Evolutionary conservation across 2,113 vertebrate genomes (phyloP).

Genomic region (Oriolus oriolus): DNA sequence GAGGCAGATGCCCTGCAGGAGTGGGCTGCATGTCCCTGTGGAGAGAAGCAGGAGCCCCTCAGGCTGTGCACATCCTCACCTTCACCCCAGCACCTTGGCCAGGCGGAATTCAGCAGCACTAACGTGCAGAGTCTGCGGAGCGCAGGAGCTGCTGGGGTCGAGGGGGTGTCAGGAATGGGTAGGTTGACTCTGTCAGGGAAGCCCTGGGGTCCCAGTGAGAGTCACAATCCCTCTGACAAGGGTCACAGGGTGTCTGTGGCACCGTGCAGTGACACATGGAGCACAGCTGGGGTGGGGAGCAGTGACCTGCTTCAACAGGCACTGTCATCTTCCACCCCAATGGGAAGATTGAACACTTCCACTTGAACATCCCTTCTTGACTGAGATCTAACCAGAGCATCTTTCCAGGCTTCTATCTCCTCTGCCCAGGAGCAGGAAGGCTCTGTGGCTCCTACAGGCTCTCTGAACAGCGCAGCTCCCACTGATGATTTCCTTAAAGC

Average conservation of each 20-base stretch:
- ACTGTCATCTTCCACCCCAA: not conserved
- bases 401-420: not conserved
- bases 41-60: not conserved
- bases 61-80: not conserved
- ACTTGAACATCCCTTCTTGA: not conserved
- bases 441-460: not conserved
- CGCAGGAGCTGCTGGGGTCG: not conserved
- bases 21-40: not conserved
- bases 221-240: not conserved
- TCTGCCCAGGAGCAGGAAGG: not conserved
- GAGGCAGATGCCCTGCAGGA: not conserved
- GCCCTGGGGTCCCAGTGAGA: not conserved
- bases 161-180: not conserved
- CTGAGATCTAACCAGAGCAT: not conserved
- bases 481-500: not conserved
- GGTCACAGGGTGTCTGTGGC: not conserved
- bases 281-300: not conserved
- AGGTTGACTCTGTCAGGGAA: not conserved
- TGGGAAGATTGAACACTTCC: too few relatives aligned
- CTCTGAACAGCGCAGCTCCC: not conserved
- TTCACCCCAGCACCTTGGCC: not conserved
- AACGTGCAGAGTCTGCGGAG: accelerated
- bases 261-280: not conserved
- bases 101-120: not conserved
- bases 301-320: not conserved